phyloP scores from a whole-genome alignment of 2,797 vertebrate species.

The Leucoraja ocellata region DNA sequence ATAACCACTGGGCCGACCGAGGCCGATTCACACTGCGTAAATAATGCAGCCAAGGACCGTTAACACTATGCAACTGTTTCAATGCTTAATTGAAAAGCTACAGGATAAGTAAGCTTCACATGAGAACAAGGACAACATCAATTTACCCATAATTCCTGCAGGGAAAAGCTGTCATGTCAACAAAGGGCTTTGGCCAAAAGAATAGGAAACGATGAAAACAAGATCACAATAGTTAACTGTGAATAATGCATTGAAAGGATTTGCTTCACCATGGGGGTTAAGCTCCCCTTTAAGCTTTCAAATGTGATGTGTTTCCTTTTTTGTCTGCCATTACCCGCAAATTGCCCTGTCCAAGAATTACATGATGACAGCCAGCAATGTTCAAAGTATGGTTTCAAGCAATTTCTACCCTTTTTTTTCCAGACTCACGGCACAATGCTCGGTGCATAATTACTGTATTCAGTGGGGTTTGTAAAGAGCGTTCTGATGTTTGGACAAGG shows the following conservation, averaged over 20 bases:
- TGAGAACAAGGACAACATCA: not conserved
- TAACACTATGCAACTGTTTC: not conserved
- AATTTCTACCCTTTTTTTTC: slow-evolving; percentile 54
- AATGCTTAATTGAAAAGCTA: slow-evolving; percentile 5
- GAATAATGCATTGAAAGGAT: slow-evolving; percentile 24
- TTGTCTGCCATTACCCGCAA: slow-evolving; percentile 24
- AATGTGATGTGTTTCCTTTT: not conserved
- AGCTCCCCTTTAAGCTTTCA: slow-evolving; percentile 11
- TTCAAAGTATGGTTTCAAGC: slow-evolving; percentile 50
- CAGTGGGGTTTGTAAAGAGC: slow-evolving; percentile 58
- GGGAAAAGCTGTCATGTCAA: slow-evolving; percentile 12
- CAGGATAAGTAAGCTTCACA: slow-evolving; percentile 6
- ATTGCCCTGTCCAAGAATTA: slow-evolving; percentile 28
- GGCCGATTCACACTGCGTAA: not conserved
- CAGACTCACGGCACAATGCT: slow-evolving; percentile 51
- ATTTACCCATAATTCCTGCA: slow-evolving; percentile 11
- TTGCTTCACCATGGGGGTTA: slow-evolving; percentile 29
- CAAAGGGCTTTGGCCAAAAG: slow-evolving; percentile 8
- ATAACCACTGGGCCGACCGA: no score
- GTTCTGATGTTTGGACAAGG: slow-evolving; percentile 65
- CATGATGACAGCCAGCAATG: slow-evolving; percentile 32
- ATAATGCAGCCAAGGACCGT: not conserved
- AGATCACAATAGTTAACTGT: slow-evolving; percentile 14
- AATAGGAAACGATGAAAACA: not conserved
- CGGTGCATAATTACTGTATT: slow-evolving; percentile 61